These are phyloP conservation scores for Hypotaenidia philippensis DNA, from an alignment of 2,797 vertebrate species.

Conservation along the genomic window DNA sequence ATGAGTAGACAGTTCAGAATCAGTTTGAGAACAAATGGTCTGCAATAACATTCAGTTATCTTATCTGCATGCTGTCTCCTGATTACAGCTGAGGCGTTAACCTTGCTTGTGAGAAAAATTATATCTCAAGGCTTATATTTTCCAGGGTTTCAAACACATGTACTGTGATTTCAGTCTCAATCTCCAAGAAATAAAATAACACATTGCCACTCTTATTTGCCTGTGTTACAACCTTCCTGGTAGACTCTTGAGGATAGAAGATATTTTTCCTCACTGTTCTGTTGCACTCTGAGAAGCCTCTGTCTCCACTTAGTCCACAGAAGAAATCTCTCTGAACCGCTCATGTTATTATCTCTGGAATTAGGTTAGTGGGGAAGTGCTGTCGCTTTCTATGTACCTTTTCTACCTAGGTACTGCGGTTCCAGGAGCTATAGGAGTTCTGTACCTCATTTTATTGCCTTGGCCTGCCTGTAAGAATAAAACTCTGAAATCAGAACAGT, in stretches of 20 bases:
- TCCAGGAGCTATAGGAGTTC: not conserved
- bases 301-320: not conserved
- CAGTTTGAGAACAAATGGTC: not conserved
- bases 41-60: not conserved
- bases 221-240: not conserved
- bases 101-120: not conserved
- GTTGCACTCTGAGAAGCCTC: not conserved
- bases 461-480: not conserved
- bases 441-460: not conserved
- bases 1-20: not conserved
- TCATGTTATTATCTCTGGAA: not conserved
- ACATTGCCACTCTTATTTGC: not conserved
- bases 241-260: not conserved
- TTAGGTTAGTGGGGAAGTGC: not conserved
- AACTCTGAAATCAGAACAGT: not conserved
- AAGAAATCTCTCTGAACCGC: not conserved
- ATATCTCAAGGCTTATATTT: not conserved
- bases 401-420: not conserved
- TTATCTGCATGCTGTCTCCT: not conserved
- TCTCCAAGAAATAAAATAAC: not conserved
- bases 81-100: not conserved
- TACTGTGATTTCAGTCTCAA: not conserved
- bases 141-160: not conserved
- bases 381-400: not conserved
- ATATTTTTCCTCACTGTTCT: not conserved